Base-by-base conservation (phyloP, 2,113 vertebrate species). In the Epinephelus moara region DNA sequence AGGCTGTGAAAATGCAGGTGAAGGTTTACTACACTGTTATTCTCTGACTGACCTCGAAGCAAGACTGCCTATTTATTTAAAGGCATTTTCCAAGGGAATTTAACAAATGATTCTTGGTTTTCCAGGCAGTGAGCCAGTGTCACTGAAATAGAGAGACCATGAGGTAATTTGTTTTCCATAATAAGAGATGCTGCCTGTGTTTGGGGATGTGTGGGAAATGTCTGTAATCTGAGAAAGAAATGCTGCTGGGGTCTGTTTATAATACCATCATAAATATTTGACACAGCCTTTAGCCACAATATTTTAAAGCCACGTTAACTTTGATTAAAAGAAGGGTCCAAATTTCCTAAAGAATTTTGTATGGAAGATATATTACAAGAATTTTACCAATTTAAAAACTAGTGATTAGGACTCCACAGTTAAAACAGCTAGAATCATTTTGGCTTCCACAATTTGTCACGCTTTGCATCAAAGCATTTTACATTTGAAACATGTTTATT, bases 111-210 rank as follows among this genome's bases (percentile, higher is more conserved):
- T 90, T 86, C 78, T 80, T 78, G 74, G 86, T 86, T 93, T 94
- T 94, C 92, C 89, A 91, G 92, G 88, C 90, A 88, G 67, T 27
- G 50, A 90, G 92, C 90, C 94, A 92, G 84, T 69, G 87, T 73
- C 84, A 78, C 81, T 87, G 75, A 87, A 91, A 89, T 80, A 84
- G 76, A 90, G 53, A 84, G 72, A 90, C 60, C 76, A 30, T 86
- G 70, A 91, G 79, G 62, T 90, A 86, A 89, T 90, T 87, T 70
- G 88, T 88, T 93, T 91, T 91, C 88, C 88, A 85, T 78, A 81
- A 85, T 85, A 86, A 85, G 66, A 88, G 76, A 87, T 75, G 70
- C 73, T 76, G 70, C 72, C 49, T 71, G 76, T 88, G 81, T 84
- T 84, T 87, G 68, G 72, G 61, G 74, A 40, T 68, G 66, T 91